Conservation (phyloP, 2,888 invertebrate genomes). For the Nephrotoma guestfalica region DNA sequence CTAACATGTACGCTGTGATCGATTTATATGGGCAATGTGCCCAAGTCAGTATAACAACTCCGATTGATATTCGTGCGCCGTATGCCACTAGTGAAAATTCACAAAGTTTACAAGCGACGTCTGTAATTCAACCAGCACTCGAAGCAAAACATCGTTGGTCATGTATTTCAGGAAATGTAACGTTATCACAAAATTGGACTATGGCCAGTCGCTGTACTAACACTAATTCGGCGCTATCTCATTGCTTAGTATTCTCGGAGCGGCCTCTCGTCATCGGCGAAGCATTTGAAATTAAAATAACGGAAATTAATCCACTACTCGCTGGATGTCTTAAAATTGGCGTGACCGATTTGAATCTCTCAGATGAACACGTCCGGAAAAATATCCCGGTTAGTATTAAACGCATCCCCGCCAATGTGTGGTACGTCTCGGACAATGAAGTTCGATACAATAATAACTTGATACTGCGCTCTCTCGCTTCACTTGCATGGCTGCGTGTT, state of each 20-base stretch:
- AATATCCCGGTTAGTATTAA: conserved; percentile 49
- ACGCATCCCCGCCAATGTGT: conserved; percentile 46
- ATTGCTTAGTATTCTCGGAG: conserved; percentile 30
- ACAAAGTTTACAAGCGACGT: conserved; percentile 40
- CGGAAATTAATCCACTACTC: conserved; percentile 29
- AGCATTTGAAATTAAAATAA: conserved; percentile 30
- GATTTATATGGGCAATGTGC: conserved; percentile 92
- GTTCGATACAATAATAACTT: conserved; percentile 50
- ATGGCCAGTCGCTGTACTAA: conserved; percentile 27
- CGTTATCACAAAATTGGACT: conserved; percentile 30
- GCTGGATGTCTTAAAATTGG: conserved; percentile 56
- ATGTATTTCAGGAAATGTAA: conserved; percentile 29
- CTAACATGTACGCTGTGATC: conserved; percentile 82
- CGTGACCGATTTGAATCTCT: conserved; percentile 52
- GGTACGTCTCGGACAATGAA: conserved; percentile 41
- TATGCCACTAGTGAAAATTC: conserved; percentile 37
- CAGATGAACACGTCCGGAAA: conserved; percentile 46
- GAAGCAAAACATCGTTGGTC: conserved; percentile 33
- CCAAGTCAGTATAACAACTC: conserved; percentile 49
- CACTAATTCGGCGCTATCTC: conserved; percentile 25
- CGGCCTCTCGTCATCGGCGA: conserved; percentile 28
- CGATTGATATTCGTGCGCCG: conserved; percentile 25
- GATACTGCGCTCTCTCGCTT: conserved; percentile 46
- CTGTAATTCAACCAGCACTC: conserved; percentile 38
- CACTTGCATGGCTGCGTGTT: conserved; percentile 64